Evolutionary conservation across 2,888 invertebrate genomes (phyloP).

Genomic region (Trichacis sp.): DNA sequence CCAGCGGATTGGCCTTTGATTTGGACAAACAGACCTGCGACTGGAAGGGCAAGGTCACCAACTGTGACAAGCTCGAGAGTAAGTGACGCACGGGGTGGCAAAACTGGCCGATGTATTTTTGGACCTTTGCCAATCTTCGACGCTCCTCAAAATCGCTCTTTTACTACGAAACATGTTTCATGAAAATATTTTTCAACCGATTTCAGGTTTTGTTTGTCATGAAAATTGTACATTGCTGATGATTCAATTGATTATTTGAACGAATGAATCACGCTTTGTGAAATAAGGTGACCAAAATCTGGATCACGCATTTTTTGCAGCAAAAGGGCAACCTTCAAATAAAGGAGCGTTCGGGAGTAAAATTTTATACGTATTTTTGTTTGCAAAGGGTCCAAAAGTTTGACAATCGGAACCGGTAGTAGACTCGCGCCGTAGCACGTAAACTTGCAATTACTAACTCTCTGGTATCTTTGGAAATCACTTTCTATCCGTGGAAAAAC

Average conservation of each 20-base stretch:
- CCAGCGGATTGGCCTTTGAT: constrained; percentile 97
- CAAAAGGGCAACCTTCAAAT: too few species aligned
- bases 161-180: too few species aligned
- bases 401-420: constrained; percentile 48
- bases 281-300: too few species aligned
- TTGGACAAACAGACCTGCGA: constrained; percentile 98
- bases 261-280: too few species aligned
- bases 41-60: constrained; percentile 98
- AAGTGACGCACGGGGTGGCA: constrained; percentile 74
- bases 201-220: too few species aligned
- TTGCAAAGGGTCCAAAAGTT: constrained; percentile 25
- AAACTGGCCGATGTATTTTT: constrained; percentile 24
- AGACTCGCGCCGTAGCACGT: constrained; percentile 69
- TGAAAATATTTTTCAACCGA: too few species aligned
- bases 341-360: too few species aligned
- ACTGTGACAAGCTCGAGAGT: constrained; percentile 97
- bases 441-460: constrained; percentile 61
- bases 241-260: too few species aligned
- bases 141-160: too few species aligned
- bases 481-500: constrained; percentile 31
- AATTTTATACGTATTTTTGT: too few species aligned
- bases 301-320: too few species aligned
- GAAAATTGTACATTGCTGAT: too few species aligned
- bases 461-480: constrained; percentile 35
- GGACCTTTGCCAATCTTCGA: constrained; percentile 19